Base-by-base conservation (phyloP, 2,113 vertebrate genomes). In the Perca schrenkii region DNA sequence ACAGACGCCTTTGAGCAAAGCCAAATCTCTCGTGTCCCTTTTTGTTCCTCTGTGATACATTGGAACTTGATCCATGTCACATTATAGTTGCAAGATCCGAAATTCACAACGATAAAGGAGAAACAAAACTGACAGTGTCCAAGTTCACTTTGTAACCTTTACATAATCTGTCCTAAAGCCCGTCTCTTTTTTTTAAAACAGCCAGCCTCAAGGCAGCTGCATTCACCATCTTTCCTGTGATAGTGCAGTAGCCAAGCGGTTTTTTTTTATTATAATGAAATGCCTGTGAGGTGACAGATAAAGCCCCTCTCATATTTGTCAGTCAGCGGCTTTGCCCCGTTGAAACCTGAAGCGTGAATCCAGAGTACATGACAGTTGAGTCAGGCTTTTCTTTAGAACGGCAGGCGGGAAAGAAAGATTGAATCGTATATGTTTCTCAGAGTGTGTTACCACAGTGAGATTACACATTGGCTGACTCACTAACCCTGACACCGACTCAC, bases 251-350 rank as follows among this genome's bases (percentile, higher is more conserved):
- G 74, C 79, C 71, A 68, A 84, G 86, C 73, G 43, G 73, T 90
- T 87, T 72, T 83, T 88, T 72, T 82, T 28, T 28, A 25, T 28
- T 28, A 77, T 90, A 88, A 92, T 86, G 80, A 87, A 90, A 90
- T 79, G 83, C 74, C 92, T 90, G 75, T 64, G 62, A 89, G 88
- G 86, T 91, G 84, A 87, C 82, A 91, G 88, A 92, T 91, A 90
- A 90, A 76, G 71, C 57, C 69, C 49, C 75, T 74, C 79, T 88
- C 91, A 74, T 67, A 75, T 77, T 87, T 83, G 85, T 92, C 91
- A 87, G 77, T 92, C 88, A 88, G 84, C 54, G 28, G 53, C 83
- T 87, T 71, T 67, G 74, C 64, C 77, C 64, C 2, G 40, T 85
- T 62, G 80, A 82, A 87, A 84, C 70, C 65, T 77, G 73, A 80